Conservation (phyloP, 2,888 invertebrate genomes). For the Lithosia quadra region DNA sequence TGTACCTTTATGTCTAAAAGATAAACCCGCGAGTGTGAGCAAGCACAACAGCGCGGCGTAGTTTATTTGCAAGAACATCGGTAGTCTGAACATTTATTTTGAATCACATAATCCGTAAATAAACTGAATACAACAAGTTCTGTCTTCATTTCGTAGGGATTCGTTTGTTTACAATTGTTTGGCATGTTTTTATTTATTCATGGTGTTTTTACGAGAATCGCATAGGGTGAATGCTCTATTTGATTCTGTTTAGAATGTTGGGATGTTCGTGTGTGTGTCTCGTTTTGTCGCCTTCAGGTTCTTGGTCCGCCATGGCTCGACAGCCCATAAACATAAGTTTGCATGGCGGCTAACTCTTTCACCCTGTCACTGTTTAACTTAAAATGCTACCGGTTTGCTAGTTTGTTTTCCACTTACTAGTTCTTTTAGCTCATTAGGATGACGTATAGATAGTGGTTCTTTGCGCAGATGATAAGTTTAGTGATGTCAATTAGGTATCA, state of each 20-base stretch:
- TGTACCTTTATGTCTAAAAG: not conserved
- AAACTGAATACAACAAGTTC: constrained; percentile 32
- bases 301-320: constrained; percentile 33
- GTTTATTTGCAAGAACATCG: constrained; percentile 13
- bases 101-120: constrained; percentile 9
- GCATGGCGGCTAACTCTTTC: constrained; percentile 46
- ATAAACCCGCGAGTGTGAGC: not conserved
- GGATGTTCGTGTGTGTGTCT: constrained; percentile 52
- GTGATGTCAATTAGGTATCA: not conserved
- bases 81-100: constrained; percentile 9
- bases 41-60: not conserved
- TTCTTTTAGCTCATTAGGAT: not conserved
- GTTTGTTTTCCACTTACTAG: not conserved
- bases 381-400: not conserved
- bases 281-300: constrained; percentile 39
- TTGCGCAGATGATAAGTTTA: not conserved
- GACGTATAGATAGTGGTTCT: not conserved
- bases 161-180: constrained; percentile 49
- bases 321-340: constrained; percentile 55
- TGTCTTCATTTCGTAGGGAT: constrained; percentile 33
- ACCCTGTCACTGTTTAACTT: constrained; percentile 14
- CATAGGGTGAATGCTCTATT: constrained; percentile 49
- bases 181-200: constrained; percentile 52
- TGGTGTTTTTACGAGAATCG: constrained; percentile 51
- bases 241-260: constrained; percentile 36